phyloP scores from a whole-genome alignment of 2,113 vertebrate species.

The Alouatta palliata region DNA sequence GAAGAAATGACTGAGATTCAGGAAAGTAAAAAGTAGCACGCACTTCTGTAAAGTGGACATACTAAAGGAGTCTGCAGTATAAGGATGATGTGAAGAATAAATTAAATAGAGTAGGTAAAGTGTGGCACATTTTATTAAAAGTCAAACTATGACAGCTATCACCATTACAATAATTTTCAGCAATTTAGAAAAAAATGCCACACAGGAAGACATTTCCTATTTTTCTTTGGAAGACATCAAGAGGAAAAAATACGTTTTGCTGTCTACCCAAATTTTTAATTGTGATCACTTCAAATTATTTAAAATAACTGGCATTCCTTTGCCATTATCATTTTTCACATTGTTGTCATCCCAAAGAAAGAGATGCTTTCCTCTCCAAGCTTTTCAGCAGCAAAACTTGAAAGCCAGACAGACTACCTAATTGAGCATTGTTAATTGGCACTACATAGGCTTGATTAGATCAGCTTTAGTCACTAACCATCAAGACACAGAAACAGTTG shows the following conservation, averaged over 20 bases:
- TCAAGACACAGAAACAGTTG: background rate
- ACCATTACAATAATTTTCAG: background rate
- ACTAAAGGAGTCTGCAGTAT: background rate
- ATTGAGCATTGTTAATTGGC: constrained; percentile 46
- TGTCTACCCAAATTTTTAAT: background rate
- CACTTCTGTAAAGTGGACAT: background rate
- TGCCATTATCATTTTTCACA: background rate
- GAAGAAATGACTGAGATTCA: background rate
- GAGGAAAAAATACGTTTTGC: background rate
- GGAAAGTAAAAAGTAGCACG: background rate
- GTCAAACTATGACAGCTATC: background rate
- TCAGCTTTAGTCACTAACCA: constrained; percentile 19
- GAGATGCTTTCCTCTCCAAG: background rate
- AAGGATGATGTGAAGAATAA: background rate
- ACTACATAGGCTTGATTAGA: constrained; percentile 56
- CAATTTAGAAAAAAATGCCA: background rate
- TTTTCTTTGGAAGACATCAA: background rate
- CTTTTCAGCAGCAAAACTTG: constrained; percentile 24
- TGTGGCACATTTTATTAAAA: background rate
- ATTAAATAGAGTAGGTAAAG: background rate
- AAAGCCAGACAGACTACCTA: constrained; percentile 53
- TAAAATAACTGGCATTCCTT: background rate
- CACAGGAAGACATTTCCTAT: background rate
- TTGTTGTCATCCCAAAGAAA: background rate
- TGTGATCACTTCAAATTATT: background rate